Evolutionary conservation across 2,113 vertebrate species (phyloP), one percentile per base, ranked within the genome.

Genomic region (Perca fluviatilis): DNA sequence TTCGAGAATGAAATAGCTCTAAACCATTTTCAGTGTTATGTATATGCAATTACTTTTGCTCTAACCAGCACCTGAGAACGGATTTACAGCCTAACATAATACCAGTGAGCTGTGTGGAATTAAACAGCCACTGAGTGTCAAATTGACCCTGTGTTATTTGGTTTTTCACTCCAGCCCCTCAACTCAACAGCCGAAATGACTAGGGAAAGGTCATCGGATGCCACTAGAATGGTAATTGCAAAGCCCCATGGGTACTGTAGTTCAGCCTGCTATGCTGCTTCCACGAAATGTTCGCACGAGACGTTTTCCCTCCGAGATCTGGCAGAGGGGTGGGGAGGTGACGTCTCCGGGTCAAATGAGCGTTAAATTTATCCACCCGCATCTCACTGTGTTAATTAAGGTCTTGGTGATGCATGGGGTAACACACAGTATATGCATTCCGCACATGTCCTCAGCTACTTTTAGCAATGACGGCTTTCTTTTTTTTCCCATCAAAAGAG

Each of bases 371-470:
- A 84, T 89, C 72, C 4, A 46, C 60, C 82, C 74, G 75, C 72
- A 72, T 51, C 61, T 74, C 78, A 77, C 66, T n/a, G 75, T 84
- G 85, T 88, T 90, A 86, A 88, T 90, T 86, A 90, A 85, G 64
- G 81, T 87, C 63, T 86, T 33, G 0, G 27, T 65, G 50, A 47
- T 76, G 43, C 36, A 67, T 72, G 50, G 16, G 21, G 18, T 5
- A 53, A 62, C 49, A 50, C 60, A 68, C 30, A 40, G 11, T 18
- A 30, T 64, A 57, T 66, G 77, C 4, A 77, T 70, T 80, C 77
- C 61, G 49, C 79, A 60, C 47, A 18, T 65, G 27, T 72, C 36
- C 61, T 25, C 9, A 46, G 57, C 51, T 76, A 54, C 58, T 69
- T 80, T 76, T 43, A 86, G 58, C 21, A 62, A 57, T 61, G 57